Conservation (phyloP, 1,140 invertebrate species). For the Meloidogyne chitwoodi region DNA sequence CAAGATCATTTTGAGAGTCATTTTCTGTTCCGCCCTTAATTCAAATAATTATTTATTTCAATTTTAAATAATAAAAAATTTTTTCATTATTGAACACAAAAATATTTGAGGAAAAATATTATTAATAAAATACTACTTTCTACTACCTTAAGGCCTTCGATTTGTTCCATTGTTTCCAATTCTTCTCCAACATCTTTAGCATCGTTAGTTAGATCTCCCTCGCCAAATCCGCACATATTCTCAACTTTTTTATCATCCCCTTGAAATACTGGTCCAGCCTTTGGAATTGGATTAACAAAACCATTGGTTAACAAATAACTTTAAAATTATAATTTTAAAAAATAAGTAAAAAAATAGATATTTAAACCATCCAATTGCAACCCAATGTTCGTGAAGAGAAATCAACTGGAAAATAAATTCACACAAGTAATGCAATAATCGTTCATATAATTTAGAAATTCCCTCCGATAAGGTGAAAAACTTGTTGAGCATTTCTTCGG, state of each 20-base stretch:
- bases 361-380: conserved; percentile 11
- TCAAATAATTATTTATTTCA: neutral
- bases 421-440: neutral
- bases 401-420: neutral
- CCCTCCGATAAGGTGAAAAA: neutral
- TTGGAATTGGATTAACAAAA: conserved; percentile 80
- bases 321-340: neutral
- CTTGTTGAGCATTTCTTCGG: neutral
- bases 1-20: conserved; percentile 66
- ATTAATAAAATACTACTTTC: neutral
- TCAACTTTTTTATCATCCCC: conserved; percentile 47
- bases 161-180: conserved; percentile 84
- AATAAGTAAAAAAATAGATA: neutral
- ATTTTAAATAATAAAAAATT: too few relatives aligned
- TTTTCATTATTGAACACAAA: too few relatives aligned
- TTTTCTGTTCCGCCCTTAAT: neutral
- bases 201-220: conserved; percentile 59
- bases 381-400: conserved; percentile 28
- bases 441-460: neutral
- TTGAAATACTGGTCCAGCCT: conserved; percentile 68
- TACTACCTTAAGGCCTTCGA: conserved; percentile 55
- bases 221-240: conserved; percentile 47
- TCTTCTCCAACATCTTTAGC: conserved; percentile 85
- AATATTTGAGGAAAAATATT: too few relatives aligned
- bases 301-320: conserved; percentile 64